Percentiles rank a stretch among this genome's conserved stretches.
phyloP scores from a whole-genome alignment of 2,113 vertebrate genomes.

The Scatophagus argus region DNA sequence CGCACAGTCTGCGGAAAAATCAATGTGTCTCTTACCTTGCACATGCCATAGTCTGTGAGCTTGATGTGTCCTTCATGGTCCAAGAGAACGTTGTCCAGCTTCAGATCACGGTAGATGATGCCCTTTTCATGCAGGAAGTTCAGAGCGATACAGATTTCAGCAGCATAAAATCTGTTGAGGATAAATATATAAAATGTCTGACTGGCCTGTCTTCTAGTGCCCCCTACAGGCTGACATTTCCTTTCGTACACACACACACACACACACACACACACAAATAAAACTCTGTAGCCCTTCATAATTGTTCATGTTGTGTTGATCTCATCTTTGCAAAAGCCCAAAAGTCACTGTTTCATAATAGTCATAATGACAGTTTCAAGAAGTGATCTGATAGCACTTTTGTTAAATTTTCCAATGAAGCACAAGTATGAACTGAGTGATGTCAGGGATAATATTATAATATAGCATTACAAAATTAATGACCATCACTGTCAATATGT shows the following conservation, averaged over 20 bases:
- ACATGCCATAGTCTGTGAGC: constrained; percentile 99
- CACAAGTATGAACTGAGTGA: neutral
- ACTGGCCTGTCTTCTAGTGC: neutral
- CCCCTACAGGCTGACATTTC: neutral
- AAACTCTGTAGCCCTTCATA: neutral
- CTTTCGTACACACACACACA: neutral
- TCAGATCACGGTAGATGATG: constrained; percentile 97
- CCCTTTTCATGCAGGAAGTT: constrained; percentile 99
- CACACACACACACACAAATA: too few species aligned
- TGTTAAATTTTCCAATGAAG: neutral
- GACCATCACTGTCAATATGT: neutral
- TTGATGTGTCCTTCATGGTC: constrained; percentile 98
- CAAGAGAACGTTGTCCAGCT: constrained; percentile 98
- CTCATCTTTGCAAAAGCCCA: neutral
- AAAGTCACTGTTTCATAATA: neutral
- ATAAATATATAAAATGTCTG: neutral
- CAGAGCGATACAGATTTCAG: constrained; percentile 97
- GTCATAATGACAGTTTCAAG: neutral
- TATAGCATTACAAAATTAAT: neutral
- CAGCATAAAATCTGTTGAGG: constrained; percentile 93
- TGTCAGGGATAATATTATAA: neutral
- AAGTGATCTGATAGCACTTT: neutral
- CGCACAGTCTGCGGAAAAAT: neutral
- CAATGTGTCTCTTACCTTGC: constrained; percentile 87
- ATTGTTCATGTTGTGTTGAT: neutral